These are phyloP conservation scores for Mustela lutreola DNA, from an alignment of 2,113 vertebrate genomes.

Conservation along the genomic window DNA sequence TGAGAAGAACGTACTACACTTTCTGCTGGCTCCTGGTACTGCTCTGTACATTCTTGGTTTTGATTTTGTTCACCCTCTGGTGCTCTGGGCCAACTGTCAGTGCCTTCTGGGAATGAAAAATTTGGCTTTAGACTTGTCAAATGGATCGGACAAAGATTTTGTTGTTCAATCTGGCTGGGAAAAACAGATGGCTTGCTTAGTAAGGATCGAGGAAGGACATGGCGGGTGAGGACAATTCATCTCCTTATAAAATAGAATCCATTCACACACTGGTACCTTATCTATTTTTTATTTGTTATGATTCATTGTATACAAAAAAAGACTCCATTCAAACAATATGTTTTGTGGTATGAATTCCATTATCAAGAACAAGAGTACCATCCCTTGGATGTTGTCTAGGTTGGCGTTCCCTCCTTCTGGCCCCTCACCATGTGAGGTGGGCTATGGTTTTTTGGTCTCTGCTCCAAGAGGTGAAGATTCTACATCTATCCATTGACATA, in stretches of 20 bases:
- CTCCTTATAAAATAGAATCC: conserved; percentile 18
- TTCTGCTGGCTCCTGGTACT: neutral
- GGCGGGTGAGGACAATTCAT: neutral
- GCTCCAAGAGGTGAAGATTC: neutral
- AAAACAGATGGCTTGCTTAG: conserved; percentile 38
- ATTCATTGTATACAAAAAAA: conserved; percentile 14
- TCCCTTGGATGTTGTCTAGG: neutral
- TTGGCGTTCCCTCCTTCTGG: neutral
- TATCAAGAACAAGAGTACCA: neutral
- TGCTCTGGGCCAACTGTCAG: neutral
- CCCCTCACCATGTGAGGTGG: neutral
- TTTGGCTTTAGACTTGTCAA: conserved; percentile 34
- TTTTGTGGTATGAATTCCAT: neutral
- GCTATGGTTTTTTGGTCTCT: neutral
- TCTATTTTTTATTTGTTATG: conserved; percentile 29
- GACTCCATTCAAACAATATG: neutral
- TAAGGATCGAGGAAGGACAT: neutral
- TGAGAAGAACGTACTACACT: neutral
- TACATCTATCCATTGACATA: neutral
- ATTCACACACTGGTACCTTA: neutral
- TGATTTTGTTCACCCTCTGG: neutral
- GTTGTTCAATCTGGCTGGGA: neutral
- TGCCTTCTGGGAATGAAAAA: conserved; percentile 43
- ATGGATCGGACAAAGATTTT: neutral
- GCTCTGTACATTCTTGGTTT: neutral